Evolutionary conservation across 53 echinoderm and acorn worm genomes (phyloP).

Genomic region (Holothuria scabra): DNA sequence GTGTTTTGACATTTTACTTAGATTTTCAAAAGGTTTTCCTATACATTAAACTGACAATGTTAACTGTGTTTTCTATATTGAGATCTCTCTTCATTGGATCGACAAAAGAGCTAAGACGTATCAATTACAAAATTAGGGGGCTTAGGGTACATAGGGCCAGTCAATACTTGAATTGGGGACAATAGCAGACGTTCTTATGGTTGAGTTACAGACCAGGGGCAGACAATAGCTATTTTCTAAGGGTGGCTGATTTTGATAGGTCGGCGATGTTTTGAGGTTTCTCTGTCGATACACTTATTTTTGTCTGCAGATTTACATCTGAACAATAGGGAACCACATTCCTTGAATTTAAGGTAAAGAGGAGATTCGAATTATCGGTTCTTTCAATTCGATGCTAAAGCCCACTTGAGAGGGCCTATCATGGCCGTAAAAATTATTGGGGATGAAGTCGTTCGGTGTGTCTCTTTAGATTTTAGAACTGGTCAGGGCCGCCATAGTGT

Average conservation of each 20-base stretch:
- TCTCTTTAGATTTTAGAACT: too few relatives aligned
- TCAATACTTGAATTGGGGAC: neutral
- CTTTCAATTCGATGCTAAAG: too few relatives aligned
- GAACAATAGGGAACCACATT: too few relatives aligned
- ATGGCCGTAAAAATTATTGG: too few relatives aligned
- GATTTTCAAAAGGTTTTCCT: neutral
- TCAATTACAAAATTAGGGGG: constrained; percentile 36
- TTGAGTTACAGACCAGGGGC: constrained; percentile 6
- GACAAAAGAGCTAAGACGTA: neutral
- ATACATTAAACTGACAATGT: constrained; percentile 28
- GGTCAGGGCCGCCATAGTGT: too few relatives aligned
- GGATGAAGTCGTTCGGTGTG: too few relatives aligned
- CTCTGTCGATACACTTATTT: neutral
- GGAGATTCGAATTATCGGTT: too few relatives aligned
- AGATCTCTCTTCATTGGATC: neutral
- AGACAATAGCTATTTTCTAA: constrained; percentile 21
- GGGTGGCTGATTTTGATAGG: neutral
- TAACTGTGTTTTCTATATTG: neutral
- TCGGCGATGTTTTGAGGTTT: neutral
- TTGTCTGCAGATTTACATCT: neutral
- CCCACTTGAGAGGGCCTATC: too few relatives aligned
- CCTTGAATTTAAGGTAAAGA: too few relatives aligned
- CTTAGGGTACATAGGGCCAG: neutral
- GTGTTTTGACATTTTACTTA: too few relatives aligned
- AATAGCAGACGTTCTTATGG: neutral